Evolutionary conservation across 1,140 invertebrate species (phyloP).

Genomic region (Euura lappo): DNA sequence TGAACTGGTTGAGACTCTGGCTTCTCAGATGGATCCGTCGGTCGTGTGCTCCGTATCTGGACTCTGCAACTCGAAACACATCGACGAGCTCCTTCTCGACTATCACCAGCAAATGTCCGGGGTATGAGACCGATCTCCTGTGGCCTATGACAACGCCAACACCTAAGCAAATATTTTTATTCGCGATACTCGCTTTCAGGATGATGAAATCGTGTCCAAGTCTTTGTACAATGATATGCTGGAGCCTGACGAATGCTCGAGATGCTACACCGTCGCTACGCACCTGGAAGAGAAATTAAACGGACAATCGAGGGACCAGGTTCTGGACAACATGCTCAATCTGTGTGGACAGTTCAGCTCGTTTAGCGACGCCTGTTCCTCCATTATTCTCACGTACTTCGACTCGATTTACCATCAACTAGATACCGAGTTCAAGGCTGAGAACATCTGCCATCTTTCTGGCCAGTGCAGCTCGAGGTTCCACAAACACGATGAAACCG

Average conservation of each 20-base stretch:
- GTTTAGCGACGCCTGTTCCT: constrained; percentile 79
- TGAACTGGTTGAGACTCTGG: constrained; percentile 84
- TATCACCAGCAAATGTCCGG: constrained; percentile 39
- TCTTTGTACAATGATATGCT: constrained; percentile 43
- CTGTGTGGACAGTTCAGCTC: constrained; percentile 71
- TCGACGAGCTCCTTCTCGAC: constrained; percentile 71
- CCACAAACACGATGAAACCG: constrained; percentile 69
- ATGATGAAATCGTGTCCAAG: constrained; percentile 11
- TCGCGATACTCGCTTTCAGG: constrained; percentile 2
- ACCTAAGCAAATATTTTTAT: not conserved
- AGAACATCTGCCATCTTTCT: constrained; percentile 75
- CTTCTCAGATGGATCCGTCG: constrained; percentile 87
- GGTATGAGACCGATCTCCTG: constrained; percentile 25
- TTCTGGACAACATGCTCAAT: constrained; percentile 40
- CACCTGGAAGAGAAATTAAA: constrained; percentile 54
- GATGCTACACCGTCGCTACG: constrained; percentile 50
- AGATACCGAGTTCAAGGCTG: constrained; percentile 66
- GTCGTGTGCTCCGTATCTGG: constrained; percentile 87
- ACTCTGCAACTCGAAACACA: constrained; percentile 79
- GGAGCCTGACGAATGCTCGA: constrained; percentile 51
- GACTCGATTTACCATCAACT: constrained; percentile 70
- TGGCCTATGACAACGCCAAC: not conserved
- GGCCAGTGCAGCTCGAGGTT: constrained; percentile 72
- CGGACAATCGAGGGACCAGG: constrained; percentile 35
- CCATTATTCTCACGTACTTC: constrained; percentile 74